Evolutionary conservation across 1,140 invertebrate species (phyloP), one percentile per base, ranked within the genome.

Genomic region (Zaprionus gabonicus): DNA sequence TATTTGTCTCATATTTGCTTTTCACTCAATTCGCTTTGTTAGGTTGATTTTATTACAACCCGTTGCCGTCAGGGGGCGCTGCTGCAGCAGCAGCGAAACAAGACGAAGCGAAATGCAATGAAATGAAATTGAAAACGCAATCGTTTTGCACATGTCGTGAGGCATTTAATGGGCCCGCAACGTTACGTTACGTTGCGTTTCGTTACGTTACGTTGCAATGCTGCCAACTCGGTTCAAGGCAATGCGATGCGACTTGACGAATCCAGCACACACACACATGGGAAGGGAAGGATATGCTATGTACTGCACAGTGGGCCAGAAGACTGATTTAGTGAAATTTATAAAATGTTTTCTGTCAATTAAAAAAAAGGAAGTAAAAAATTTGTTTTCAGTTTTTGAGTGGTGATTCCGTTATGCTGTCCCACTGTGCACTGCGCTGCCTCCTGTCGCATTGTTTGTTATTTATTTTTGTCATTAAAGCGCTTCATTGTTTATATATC

Each of bases 1-100:
- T 88, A 88, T 90, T 88, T 88, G 85, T 85, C 85, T 90, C 81
- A 90, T 91, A 91, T 91, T 91, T 87, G 82, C 82, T 75, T 87
- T 86, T 86, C 80, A 86, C 87, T 91, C 83, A 80, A 81, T 82
- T 83, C 78, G 81, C 82, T 87, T 91, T 90, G 82, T 91, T 86
- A 80, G 76, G 67, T 77, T 91, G 79, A 91, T 87, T 87, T 90
- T 88, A 88, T 88, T 79, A 83, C 80, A 76, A 72, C 65, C 62
- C 49, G 63, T 49, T 65, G 76, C 38, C 65, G 56, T 20, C 66
- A 57, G 60, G 58, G 57, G 72, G n/a, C 71, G 76, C 65, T 36
- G 20, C 34, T 31, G 17, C 15, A 36, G 27, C 28, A 34, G 20
- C 27, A 20, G 23, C 41, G 41, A 46, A 17, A 46, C 41, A n/a